phyloP scores from a whole-genome alignment of 2,888 invertebrate species.

The Acrobasis repandana region DNA sequence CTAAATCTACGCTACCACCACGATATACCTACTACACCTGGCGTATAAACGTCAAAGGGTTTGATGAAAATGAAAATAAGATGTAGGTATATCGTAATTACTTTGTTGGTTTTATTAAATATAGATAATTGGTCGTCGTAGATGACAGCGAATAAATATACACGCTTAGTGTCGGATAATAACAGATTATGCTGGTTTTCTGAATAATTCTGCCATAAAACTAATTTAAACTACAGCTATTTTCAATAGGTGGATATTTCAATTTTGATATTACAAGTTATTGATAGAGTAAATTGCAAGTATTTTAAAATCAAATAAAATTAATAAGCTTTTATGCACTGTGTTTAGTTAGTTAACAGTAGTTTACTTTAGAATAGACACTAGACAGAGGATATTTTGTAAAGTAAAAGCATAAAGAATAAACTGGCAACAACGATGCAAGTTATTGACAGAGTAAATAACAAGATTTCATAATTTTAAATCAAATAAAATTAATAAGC shows the following conservation, averaged over 20 bases:
- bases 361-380: no score
- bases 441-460: slow-evolving; percentile 5
- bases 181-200: slow-evolving; percentile 21
- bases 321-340: neutral
- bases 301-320: neutral
- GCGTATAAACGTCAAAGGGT: no score
- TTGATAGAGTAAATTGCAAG: slow-evolving; percentile 4
- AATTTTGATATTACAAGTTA: slow-evolving; percentile 11
- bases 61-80: no score
- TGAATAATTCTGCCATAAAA: slow-evolving; percentile 22
- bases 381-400: neutral
- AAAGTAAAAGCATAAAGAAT: slow-evolving; percentile 27
- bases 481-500: slow-evolving; percentile 3
- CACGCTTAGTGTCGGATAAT: slow-evolving; percentile 22
- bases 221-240: slow-evolving; percentile 18
- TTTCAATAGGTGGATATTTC: slow-evolving; percentile 18
- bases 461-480: neutral
- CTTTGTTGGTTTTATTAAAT: slow-evolving; percentile 1
- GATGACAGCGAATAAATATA: slow-evolving; percentile 16
- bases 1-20: no score
- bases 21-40: no score
- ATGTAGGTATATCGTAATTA: no score
- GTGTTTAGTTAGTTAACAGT: no score
- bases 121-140: slow-evolving; percentile 24
- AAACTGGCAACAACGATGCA: slow-evolving; percentile 56